Conservation (phyloP, 53 echinoderm and acorn worm genomes). For the Antedon mediterranea region DNA sequence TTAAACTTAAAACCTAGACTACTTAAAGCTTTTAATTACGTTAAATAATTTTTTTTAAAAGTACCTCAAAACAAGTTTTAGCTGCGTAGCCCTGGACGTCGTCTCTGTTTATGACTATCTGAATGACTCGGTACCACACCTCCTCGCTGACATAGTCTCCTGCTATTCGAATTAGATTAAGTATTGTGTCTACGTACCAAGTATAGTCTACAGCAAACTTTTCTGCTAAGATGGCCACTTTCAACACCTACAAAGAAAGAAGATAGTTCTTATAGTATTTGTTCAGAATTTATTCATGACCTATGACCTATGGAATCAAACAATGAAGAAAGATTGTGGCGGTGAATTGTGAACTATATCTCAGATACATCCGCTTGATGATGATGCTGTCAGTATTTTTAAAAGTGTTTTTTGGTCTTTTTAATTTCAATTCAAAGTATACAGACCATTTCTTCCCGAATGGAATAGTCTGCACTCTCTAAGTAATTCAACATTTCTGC, state of each 20-base stretch:
- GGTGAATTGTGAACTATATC: too few relatives aligned
- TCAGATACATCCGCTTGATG: not conserved
- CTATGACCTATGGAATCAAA: not conserved
- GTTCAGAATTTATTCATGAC: not conserved
- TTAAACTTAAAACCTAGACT: too few relatives aligned
- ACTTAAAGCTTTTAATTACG: too few relatives aligned
- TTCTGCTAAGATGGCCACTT: slow-evolving; percentile 89
- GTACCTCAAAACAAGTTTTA: slow-evolving; percentile 97
- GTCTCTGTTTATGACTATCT: slow-evolving; percentile 94
- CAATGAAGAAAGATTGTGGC: not conserved
- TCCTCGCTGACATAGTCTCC: slow-evolving; percentile 99
- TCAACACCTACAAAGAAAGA: slow-evolving; percentile 45
- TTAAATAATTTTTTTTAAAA: too few relatives aligned
- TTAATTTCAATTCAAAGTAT: too few relatives aligned
- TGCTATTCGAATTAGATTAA: slow-evolving; percentile 91
- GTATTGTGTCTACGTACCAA: slow-evolving; percentile 97
- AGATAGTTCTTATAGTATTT: not conserved
- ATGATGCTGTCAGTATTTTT: not conserved
- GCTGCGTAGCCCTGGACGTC: slow-evolving; percentile 99
- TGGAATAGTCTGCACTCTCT: slow-evolving; percentile 94
- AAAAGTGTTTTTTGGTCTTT: too few relatives aligned
- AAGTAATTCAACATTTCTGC: slow-evolving; percentile 94
- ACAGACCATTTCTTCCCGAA: slow-evolving; percentile 96
- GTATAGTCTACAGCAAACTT: slow-evolving; percentile 92
- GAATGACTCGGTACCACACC: slow-evolving; percentile 99